These are phyloP conservation scores for Octodon degus DNA, from an alignment of 2,113 vertebrate species.

Conservation along the genomic window DNA sequence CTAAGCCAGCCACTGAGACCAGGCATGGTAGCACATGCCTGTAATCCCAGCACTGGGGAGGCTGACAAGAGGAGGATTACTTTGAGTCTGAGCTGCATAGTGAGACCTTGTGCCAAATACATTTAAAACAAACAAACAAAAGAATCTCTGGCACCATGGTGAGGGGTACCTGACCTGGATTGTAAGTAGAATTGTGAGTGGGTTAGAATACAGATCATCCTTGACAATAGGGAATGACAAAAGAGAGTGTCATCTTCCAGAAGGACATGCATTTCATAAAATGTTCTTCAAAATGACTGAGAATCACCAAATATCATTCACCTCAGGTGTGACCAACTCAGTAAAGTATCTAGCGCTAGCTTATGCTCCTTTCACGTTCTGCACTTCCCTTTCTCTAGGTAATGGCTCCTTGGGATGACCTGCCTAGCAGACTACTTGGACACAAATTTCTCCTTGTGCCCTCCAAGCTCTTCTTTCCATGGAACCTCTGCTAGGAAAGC, in stretches of 20 bases:
- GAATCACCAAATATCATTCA: neutral
- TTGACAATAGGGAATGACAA: neutral
- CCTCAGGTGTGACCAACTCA: neutral
- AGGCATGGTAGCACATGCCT: too few relatives aligned
- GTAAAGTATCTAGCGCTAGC: neutral
- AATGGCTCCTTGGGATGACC: neutral
- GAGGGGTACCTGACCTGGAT: neutral
- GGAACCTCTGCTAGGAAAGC: neutral
- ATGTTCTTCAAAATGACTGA: neutral
- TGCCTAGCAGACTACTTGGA: neutral
- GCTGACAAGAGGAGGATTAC: too few relatives aligned
- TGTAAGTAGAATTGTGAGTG: neutral
- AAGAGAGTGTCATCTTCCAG: neutral
- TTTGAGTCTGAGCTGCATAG: too few relatives aligned
- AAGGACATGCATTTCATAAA: neutral
- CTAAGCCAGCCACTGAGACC: too few relatives aligned
- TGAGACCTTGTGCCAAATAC: too few relatives aligned
- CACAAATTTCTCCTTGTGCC: accelerated
- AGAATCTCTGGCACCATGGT: neutral
- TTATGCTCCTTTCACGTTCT: neutral
- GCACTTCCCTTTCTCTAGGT: neutral
- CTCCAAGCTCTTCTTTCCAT: neutral
- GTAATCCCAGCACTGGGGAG: too few relatives aligned
- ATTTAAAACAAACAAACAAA: too few relatives aligned
- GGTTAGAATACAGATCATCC: neutral